Evolutionary conservation across 2,113 vertebrate species (phyloP), one percentile per base, ranked within the genome.

Genomic region (Enhydra lutris): DNA sequence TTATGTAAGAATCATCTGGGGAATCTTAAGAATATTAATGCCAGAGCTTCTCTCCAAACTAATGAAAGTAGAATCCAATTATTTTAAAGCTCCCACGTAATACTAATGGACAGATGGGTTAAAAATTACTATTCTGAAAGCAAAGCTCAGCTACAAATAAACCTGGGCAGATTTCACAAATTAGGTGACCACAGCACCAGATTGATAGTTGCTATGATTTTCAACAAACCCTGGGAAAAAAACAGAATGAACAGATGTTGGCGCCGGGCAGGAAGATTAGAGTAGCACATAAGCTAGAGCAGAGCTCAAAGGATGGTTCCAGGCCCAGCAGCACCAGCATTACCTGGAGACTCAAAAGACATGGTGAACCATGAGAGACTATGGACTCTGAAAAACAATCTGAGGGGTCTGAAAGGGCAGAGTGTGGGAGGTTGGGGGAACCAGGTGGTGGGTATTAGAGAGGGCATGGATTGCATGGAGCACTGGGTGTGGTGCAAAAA

Each of bases 51-150:
- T 47, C 36, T 83, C 57, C 84, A 93, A 76, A 73, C 31, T 45
- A 45, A 88, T 74, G 92, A 81, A 92, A 92, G 42, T 55, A 63
- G 63, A 92, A 95, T 31, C 52, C 52, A 88, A 87, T 81, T 87
- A 92, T 52, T 88, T 92, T 73, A 92, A 55, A 88, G n/a, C 42
- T 95, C 24, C 63, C 45, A 61, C 36, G 87, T 84, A 65, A 95
- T 45, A 36, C 63, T 39, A 86, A 91, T 39, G 74, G 24, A 61
- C 50, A 52, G 42, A 9, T 91, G 82, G 73, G 74, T 61, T 86
- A 26, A 84, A 95, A 86, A 80, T 29, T 61, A 63, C 63, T 92
- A 59, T 17, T 80, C 26, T 81, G 52, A 87, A 87, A 71, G 76
- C 63, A 87, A 80, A 87, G 26, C 45, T 81, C 73, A 63, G 55